These are phyloP conservation scores for Xestobium rufovillosum DNA, from an alignment of 2,888 invertebrate species.

Conservation along the genomic window DNA sequence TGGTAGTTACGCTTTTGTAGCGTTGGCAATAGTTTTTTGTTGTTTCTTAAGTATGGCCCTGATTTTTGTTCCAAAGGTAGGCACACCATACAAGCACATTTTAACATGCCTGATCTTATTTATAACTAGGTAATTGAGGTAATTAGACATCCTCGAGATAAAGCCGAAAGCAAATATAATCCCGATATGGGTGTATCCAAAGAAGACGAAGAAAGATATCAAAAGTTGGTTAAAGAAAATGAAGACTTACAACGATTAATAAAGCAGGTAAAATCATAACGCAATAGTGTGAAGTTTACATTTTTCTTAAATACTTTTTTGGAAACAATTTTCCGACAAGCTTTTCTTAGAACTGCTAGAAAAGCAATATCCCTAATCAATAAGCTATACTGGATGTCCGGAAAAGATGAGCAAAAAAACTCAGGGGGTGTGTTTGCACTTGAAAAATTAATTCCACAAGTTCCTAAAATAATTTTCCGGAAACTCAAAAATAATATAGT, in stretches of 20 bases:
- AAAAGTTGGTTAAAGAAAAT: constrained; percentile 88
- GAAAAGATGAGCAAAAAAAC: too few species aligned
- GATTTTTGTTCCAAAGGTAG: constrained; percentile 95
- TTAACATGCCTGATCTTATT: background rate
- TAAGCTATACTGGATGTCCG: too few species aligned
- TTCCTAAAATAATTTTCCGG: too few species aligned
- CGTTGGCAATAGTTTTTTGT: constrained; percentile 94
- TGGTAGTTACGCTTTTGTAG: constrained; percentile 94
- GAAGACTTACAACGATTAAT: constrained; percentile 94
- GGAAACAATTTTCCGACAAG: too few species aligned
- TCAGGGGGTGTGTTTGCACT: too few species aligned
- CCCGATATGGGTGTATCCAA: constrained; percentile 74
- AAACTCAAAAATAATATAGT: too few species aligned
- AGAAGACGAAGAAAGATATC: constrained; percentile 92
- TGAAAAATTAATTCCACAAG: too few species aligned
- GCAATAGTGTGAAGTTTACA: too few species aligned
- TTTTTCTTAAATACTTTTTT: constrained; percentile 1
- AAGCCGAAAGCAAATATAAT: constrained; percentile 80
- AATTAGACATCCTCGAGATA: constrained; percentile 79
- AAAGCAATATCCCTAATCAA: too few species aligned
- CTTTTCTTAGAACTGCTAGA: too few species aligned
- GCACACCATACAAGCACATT: constrained; percentile 15
- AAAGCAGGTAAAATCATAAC: constrained; percentile 69
- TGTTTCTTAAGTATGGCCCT: constrained; percentile 98
- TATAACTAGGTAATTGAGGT: constrained; percentile 71